Evolutionary conservation across 2,113 vertebrate genomes (phyloP), one percentile per base, ranked within the genome.

Genomic region (Candoia aspera): DNA sequence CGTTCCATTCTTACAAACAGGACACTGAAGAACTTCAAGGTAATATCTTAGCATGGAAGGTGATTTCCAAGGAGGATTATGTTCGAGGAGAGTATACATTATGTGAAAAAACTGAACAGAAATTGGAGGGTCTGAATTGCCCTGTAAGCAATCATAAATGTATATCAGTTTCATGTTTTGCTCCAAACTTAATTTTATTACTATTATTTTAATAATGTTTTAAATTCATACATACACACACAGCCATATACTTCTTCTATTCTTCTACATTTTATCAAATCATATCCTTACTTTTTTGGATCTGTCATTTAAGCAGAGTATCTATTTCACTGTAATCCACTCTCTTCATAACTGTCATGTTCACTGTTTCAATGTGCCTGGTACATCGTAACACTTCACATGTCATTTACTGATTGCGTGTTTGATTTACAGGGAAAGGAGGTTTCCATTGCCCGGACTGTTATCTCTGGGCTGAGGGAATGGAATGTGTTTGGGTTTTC

Each of bases 21-120:
- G 99, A 97, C 99, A 99, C 94, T 99, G 99, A 96, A 99, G 96
- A 95, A 99, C 93, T 89, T 98, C 96, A 88, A 97, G 94, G 29
- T 98, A 99, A 94, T 99, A 99, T 13, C 95, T 97, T 84, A 98
- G 96, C 91, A 96, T 96, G 26, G 88, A 93, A 1, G 96, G 90
- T 11, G 97, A 98, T 87, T 98, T 96, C 98, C 98, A 99, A 29
- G 99, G 98, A 95, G 99, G 98, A 96, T 99, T 98, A 91, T 94
- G 95, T 46, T 97, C 92, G 73, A 99, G 97, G 93, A 99, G 89
- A 91, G 96, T 95, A 86, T 97, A 97, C 95, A 99, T 96, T 94
- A 98, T 21, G 2, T 97, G 96, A 95, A 96, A 95, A 89, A 99
- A 97, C 92, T 95, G 97, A 93, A 96, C 96, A 95, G 96, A 95